Evolutionary conservation across 2,888 invertebrate species (phyloP), one percentile per base, ranked within the genome.

Genomic region (Beris morrisii): DNA sequence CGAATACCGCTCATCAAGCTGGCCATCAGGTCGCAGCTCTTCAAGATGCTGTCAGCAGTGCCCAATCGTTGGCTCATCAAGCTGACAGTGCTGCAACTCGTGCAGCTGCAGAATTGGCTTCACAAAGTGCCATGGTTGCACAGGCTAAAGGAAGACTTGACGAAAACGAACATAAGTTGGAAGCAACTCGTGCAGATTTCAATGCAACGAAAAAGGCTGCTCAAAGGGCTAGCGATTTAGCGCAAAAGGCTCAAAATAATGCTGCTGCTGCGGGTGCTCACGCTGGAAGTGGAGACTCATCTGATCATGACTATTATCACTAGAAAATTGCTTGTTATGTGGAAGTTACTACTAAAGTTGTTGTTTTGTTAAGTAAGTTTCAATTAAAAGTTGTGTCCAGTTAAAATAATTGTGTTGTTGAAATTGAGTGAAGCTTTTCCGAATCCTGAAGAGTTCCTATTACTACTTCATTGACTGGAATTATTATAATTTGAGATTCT

Each of bases 81-180:
- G 87, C 89, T 0, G 84, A 85, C 67, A 87, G 88, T 70, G 87
- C 89, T 2, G 88, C 89, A 0, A 85, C 86, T 0, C 88, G 87
- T 73, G 86, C 89, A 0, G 87, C 88, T 0, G 88, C 88, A 15
- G 89, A 89, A 76, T 79, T 88, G 4, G 89, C 88, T 0, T 87
- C 88, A 0, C 89, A 89, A 74, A 87, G 87, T 43, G 84, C 88
- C 22, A 89, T 90, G 90, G 87, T 90, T 2, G 89, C 89, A 12
- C 84, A 87, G 1, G 89, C 89, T 0, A 83, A 87, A 65, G 87
- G 88, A 71, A 77, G 88, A 46, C 80, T 88, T 11, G 83, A 85
- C 67, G 81, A 86, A 0, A 81, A 89, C 22, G 85, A 85, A 67
- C 87, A 88, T 48, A 88, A 89, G 73, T 81, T 89, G 43, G 83